phyloP scores from a whole-genome alignment of 2,888 invertebrate species.

The Camptogramma bilineatum region DNA sequence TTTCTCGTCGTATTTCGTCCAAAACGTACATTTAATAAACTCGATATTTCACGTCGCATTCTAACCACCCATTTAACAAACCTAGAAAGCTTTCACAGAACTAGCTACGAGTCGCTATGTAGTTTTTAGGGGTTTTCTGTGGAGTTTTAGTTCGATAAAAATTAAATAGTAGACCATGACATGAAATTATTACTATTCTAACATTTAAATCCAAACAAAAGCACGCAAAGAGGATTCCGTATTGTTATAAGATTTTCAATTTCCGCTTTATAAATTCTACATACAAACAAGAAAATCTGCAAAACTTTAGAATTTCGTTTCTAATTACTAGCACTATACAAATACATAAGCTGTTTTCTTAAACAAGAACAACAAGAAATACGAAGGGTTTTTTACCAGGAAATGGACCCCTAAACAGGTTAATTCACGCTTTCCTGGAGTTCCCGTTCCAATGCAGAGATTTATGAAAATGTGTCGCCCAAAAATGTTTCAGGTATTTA shows the following conservation, averaged over 20 bases:
- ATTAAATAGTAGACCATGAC: too few species aligned
- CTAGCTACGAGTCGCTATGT: too few species aligned
- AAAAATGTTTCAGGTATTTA: slow-evolving; percentile 48
- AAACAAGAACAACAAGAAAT: background rate
- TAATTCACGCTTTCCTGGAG: slow-evolving; percentile 8
- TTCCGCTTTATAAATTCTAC: background rate
- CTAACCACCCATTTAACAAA: too few species aligned
- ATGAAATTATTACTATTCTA: too few species aligned
- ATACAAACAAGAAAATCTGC: background rate
- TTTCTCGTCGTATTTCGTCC: too few species aligned
- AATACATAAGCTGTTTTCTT: background rate
- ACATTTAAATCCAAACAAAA: background rate
- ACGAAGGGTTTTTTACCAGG: background rate
- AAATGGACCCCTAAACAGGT: slow-evolving; percentile 11
- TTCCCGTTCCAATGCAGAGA: slow-evolving; percentile 20
- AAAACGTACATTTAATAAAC: too few species aligned
- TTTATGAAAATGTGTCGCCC: slow-evolving; percentile 38
- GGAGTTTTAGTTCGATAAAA: too few species aligned
- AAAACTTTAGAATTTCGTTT: background rate
- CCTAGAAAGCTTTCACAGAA: too few species aligned
- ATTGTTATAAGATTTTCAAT: background rate
- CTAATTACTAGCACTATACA: background rate
- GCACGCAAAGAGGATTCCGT: background rate
- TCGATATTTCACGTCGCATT: too few species aligned
- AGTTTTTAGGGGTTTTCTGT: too few species aligned